Percentiles rank a stretch among this genome's conserved stretches.
Conservation (phyloP, 2,888 invertebrate genomes). For the Apeira syringaria region DNA sequence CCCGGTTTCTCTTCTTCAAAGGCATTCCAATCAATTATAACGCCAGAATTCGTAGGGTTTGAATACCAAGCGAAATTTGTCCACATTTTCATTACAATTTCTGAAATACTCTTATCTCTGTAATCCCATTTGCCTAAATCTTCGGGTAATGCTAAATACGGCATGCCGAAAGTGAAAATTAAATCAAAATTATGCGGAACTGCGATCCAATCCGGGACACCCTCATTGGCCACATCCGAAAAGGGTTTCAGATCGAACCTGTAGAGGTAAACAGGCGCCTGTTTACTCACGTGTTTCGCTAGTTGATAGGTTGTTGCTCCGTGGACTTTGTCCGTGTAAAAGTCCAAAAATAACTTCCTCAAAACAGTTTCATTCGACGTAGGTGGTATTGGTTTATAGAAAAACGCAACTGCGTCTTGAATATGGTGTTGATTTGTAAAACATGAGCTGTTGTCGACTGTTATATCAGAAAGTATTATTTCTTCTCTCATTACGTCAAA, state of each 20-base stretch:
- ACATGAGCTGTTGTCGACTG: slow-evolving; percentile 80
- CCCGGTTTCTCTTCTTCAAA: slow-evolving; percentile 87
- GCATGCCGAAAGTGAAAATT: slow-evolving; percentile 92
- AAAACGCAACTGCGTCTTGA: slow-evolving; percentile 89
- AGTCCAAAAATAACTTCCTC: slow-evolving; percentile 87
- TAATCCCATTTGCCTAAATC: slow-evolving; percentile 88
- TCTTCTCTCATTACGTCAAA: slow-evolving; percentile 86
- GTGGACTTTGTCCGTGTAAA: slow-evolving; percentile 90
- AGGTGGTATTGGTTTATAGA: slow-evolving; percentile 88
- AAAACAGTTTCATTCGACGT: slow-evolving; percentile 84
- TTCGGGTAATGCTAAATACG: slow-evolving; percentile 86
- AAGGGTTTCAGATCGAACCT: slow-evolving; percentile 90
- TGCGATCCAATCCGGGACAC: slow-evolving; percentile 89
- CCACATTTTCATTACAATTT: slow-evolving; percentile 92
- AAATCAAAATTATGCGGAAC: slow-evolving; percentile 93
- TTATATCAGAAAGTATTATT: slow-evolving; percentile 84
- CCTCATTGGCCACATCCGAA: slow-evolving; percentile 85
- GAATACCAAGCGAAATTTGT: slow-evolving; percentile 90
- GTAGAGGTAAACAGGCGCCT: slow-evolving; percentile 86
- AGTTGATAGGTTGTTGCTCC: slow-evolving; percentile 88
- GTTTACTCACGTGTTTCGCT: slow-evolving; percentile 85
- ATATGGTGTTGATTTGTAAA: slow-evolving; percentile 86
- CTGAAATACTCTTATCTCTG: slow-evolving; percentile 90
- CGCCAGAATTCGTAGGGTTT: slow-evolving; percentile 87
- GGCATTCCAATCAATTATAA: slow-evolving; percentile 89